Conservation (phyloP, 2,888 invertebrate genomes). For the Athetis lepigone region DNA sequence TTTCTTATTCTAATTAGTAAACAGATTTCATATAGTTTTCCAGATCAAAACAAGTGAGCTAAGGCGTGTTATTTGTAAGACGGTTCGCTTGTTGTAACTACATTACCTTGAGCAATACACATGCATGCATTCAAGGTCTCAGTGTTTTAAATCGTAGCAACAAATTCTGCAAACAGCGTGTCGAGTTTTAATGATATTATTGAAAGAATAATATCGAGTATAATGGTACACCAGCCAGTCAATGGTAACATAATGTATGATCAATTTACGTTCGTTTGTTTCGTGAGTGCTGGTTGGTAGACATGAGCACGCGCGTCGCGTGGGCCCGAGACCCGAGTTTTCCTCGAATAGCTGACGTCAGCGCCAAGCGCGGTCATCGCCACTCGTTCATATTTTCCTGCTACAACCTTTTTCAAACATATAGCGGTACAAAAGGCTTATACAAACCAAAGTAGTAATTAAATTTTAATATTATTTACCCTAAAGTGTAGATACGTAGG, state of each 20-base stretch:
- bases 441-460: constrained; percentile 35
- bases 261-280: constrained; percentile 55
- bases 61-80: constrained; percentile 59
- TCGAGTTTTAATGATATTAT: constrained; percentile 28
- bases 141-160: constrained; percentile 49
- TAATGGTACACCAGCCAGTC: constrained; percentile 25
- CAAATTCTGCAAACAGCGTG: constrained; percentile 62
- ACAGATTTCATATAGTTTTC: constrained; percentile 38
- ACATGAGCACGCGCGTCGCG: constrained; percentile 57
- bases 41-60: constrained; percentile 47
- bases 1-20: constrained; percentile 37
- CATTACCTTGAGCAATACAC: constrained; percentile 68
- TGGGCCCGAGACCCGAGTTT: constrained; percentile 75
- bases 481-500: constrained; percentile 18
- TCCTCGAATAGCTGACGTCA: constrained; percentile 87
- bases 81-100: constrained; percentile 48
- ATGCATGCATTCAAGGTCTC: constrained; percentile 70
- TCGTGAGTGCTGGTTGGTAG: constrained; percentile 45
- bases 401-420: constrained; percentile 64
- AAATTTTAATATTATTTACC: constrained; percentile 35
- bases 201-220: constrained; percentile 22
- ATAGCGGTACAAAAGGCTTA: constrained; percentile 40
- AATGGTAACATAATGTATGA: constrained; percentile 35
- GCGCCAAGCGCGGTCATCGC: constrained; percentile 77
- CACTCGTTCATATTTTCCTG: constrained; percentile 78